phyloP scores from a whole-genome alignment of 2,888 invertebrate genomes.

The Tetragonula carbonaria region DNA sequence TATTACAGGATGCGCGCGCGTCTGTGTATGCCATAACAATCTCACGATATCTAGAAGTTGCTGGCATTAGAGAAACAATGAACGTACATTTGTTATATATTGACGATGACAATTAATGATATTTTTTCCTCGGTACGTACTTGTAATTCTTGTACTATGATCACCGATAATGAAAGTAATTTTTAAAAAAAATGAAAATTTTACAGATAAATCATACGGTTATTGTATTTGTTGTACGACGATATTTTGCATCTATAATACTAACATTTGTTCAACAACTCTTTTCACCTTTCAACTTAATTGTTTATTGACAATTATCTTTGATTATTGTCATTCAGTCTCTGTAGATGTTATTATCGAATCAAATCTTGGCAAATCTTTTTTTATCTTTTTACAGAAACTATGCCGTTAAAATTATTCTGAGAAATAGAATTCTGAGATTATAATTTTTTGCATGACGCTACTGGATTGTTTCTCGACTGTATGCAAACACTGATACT shows the following conservation, averaged over 20 bases:
- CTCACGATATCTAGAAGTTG: not conserved
- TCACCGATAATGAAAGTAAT: not conserved
- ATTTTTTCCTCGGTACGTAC: not conserved
- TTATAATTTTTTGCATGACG: not conserved
- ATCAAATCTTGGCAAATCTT: not conserved
- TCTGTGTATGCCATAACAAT: not conserved
- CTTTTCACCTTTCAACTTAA: not conserved
- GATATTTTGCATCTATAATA: not conserved
- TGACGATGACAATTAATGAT: not conserved
- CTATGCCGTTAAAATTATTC: not conserved
- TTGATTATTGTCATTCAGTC: not conserved
- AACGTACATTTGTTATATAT: not conserved
- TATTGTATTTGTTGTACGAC: not conserved
- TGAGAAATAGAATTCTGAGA: not conserved
- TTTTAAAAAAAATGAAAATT: not conserved
- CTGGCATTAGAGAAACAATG: not conserved
- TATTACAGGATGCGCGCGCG: not conserved
- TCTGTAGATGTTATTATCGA: no score
- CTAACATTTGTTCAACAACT: not conserved
- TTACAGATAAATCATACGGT: not conserved
- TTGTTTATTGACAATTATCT: not conserved
- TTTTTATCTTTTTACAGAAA: not conserved
- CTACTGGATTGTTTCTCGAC: conserved; percentile 8
- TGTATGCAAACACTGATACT: conserved; percentile 19
- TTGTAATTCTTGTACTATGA: not conserved